Conservation (phyloP, 2,113 vertebrate species). For the Calidris pygmaea region DNA sequence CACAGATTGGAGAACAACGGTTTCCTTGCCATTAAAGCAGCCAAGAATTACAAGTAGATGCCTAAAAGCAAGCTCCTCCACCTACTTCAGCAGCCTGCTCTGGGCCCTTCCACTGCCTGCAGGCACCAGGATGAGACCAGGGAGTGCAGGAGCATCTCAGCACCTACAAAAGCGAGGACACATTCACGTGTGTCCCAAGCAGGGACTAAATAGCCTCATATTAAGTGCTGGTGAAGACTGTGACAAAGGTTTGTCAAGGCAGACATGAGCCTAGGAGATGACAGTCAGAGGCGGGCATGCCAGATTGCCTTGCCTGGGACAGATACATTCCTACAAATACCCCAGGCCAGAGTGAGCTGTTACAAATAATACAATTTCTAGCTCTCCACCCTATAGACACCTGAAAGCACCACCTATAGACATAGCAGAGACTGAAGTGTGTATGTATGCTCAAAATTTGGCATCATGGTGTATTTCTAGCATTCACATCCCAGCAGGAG, state of each 20-base stretch:
- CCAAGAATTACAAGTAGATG: background rate
- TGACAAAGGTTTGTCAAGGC: background rate
- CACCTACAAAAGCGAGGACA: background rate
- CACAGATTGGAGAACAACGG: slow-evolving; percentile 5
- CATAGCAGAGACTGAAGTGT: background rate
- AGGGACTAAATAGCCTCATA: background rate
- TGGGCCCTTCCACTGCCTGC: background rate
- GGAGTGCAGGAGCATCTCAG: background rate
- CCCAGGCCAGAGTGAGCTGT: background rate
- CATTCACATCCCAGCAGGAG: background rate
- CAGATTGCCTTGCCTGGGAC: background rate
- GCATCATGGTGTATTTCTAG: background rate
- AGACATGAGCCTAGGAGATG: background rate
- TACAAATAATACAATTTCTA: background rate
- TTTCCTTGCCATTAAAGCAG: slow-evolving; percentile 14
- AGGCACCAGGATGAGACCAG: background rate
- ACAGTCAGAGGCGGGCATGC: background rate
- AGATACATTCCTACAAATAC: background rate
- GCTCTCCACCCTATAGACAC: background rate
- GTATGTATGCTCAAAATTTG: background rate
- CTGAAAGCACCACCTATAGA: background rate
- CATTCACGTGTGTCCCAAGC: background rate
- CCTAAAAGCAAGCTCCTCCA: background rate
- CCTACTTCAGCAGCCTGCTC: background rate
- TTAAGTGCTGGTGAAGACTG: fast-evolving